Percentiles rank a stretch among this genome's conserved stretches.
These are phyloP conservation scores for Rhabdophis nuchalis DNA, from an alignment of 2,797 vertebrate genomes.

Conservation along the genomic window DNA sequence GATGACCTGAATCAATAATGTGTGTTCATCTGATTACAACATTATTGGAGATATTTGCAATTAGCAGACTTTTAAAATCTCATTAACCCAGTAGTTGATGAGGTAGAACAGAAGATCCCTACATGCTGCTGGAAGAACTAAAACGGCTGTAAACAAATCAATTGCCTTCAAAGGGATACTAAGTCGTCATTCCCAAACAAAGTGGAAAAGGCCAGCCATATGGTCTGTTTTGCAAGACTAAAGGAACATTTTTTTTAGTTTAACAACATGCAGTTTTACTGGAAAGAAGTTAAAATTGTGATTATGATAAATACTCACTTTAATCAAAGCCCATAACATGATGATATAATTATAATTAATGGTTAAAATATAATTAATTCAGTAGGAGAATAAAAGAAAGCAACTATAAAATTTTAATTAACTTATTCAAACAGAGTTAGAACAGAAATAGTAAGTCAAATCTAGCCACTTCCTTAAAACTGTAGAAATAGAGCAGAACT, in stretches of 20 bases:
- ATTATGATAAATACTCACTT: conserved; percentile 48
- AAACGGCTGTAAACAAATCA: conserved; percentile 9
- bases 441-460: not conserved
- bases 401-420: not conserved
- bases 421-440: not conserved
- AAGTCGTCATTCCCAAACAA: conserved; percentile 35
- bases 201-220: conserved; percentile 40
- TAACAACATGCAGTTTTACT: conserved; percentile 35
- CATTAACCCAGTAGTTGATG: not conserved
- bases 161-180: conserved; percentile 6
- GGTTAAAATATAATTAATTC: not conserved
- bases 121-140: not conserved
- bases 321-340: conserved; percentile 49
- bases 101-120: conserved; percentile 14
- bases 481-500: not conserved
- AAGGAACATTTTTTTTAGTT: not conserved
- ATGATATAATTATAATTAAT: not conserved
- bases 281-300: conserved; percentile 43
- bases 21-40: conserved; percentile 1
- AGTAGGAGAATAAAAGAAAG: not conserved
- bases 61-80: conserved; percentile 29
- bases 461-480: not conserved
- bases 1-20: not conserved
- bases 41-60: conserved; percentile 24
- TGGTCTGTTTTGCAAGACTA: conserved; percentile 21